Evolutionary conservation across 2,113 vertebrate genomes (phyloP).

Genomic region (Scophthalmus maximus): DNA sequence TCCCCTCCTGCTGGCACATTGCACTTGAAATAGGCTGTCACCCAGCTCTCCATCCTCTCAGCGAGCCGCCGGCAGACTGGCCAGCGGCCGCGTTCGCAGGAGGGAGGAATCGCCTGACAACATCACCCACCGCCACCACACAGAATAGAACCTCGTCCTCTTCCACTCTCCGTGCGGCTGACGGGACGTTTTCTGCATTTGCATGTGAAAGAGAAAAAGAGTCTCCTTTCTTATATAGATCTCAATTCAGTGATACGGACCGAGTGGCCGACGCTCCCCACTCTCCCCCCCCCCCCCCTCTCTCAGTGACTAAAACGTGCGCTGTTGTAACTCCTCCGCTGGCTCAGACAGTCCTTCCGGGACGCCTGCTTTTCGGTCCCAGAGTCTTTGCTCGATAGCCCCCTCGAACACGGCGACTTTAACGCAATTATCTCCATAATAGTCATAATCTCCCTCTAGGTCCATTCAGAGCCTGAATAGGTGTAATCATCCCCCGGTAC

Average conservation of each 20-base stretch:
- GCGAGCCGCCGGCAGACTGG: conserved; percentile 43
- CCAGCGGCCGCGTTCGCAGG: conserved; percentile 12
- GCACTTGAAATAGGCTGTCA: conserved; percentile 47
- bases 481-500: conserved; percentile 67
- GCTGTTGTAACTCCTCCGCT: conserved; percentile 33
- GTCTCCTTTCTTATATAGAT: background rate
- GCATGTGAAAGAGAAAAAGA: background rate
- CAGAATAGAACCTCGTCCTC: conserved; percentile 33
- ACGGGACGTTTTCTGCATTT: conserved; percentile 4
- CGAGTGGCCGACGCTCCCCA: conserved; percentile 28
- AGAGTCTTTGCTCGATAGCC: conserved; percentile 36
- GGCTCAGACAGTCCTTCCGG: conserved; percentile 34
- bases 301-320: conserved; percentile 42
- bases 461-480: conserved; percentile 68
- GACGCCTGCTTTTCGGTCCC: conserved; percentile 14
- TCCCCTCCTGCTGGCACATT: conserved; percentile 20
- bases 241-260: conserved; percentile 17
- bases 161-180: conserved; percentile 2
- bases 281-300: conserved; percentile 21
- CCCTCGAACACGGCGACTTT: conserved; percentile 65
- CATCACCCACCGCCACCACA: conserved; percentile 18
- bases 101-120: conserved; percentile 45
- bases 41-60: conserved; percentile 36
- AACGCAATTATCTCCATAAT: conserved; percentile 73
- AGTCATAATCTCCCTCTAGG: conserved; percentile 69